Base-by-base conservation (phyloP, 1,140 invertebrate genomes). In the Pristionchus pacificus region DNA sequence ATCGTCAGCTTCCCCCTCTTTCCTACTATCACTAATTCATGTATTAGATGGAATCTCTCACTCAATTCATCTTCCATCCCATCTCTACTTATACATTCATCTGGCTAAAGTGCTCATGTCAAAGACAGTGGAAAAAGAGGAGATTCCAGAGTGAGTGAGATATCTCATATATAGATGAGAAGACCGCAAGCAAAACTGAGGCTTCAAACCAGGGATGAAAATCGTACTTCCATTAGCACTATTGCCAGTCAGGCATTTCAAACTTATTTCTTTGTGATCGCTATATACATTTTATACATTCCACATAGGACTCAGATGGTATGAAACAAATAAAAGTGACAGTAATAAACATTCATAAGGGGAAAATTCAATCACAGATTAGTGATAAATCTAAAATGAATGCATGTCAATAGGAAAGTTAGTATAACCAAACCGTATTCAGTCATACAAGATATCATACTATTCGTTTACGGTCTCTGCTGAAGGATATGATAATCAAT, bases 401-500 rank as follows among this genome's bases (percentile, higher is more conserved):
- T 55, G 57, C 32, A 55, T 32, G 33, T 55, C 6, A 25, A 49
- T 2, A 15, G n/a, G 38, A 10, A 33, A 66, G 65, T 66, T 24
- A 30, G 38, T 66, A 29, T 28, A 57, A 66, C 30, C 6, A 15
- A 27, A n/a, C 29, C 15, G 13, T 49, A 3, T 2, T 49, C 38
- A 49, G 29, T 32, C 31, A 30, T 38, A 25, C n/a, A 57, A 29
- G 2, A 31, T 6, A 49, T 29, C 19, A 14, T 49, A 49, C 15
- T 38, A 27, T 14, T 28, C 65, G 32, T 57, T 13, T 24, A 57
- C 49, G 32, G 2, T 10, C 19, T 25, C 2, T 6, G 31, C n/a
- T 14, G 13, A 29, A 57, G 59, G 65, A 66, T 66, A 38, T 66
- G 15, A 63, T 32, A 13, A 49, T 31, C 2, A 66, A 66, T 66